These are phyloP conservation scores for Encarsia formosa DNA, from an alignment of 2,888 invertebrate genomes.

Conservation along the genomic window DNA sequence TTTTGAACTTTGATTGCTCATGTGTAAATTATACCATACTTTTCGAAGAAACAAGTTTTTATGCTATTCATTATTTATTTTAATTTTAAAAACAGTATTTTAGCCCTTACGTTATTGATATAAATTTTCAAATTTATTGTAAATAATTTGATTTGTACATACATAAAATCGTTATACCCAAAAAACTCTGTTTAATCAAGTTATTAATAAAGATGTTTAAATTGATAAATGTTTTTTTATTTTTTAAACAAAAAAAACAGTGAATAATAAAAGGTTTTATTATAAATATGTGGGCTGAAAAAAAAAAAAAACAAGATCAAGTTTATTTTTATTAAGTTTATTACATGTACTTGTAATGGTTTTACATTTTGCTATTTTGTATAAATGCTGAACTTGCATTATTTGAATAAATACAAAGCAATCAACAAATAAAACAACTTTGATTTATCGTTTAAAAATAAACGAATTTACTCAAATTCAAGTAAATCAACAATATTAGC, in stretches of 20 bases:
- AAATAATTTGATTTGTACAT: too few relatives aligned
- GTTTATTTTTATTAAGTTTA: slow-evolving; percentile 16
- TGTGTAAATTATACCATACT: too few relatives aligned
- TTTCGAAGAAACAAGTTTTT: too few relatives aligned
- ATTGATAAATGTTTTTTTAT: background rate
- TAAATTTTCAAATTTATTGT: too few relatives aligned
- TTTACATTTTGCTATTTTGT: slow-evolving; percentile 9
- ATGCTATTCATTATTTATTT: too few relatives aligned
- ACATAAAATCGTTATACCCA: slow-evolving; percentile 3
- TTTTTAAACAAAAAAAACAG: background rate
- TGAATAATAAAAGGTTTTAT: background rate
- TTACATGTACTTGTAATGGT: slow-evolving; percentile 16
- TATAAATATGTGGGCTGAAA: background rate
- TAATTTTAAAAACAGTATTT: too few relatives aligned
- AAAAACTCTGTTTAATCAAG: slow-evolving; percentile 3
- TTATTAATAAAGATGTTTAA: slow-evolving; percentile 7
- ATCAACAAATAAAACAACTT: slow-evolving; percentile 20
- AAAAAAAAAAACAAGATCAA: slow-evolving; percentile 8
- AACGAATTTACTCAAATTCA: slow-evolving; percentile 14
- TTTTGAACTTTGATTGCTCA: too few relatives aligned
- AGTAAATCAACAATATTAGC: slow-evolving; percentile 21
- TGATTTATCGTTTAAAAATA: slow-evolving; percentile 7
- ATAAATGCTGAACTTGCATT: slow-evolving; percentile 15
- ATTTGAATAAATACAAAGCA: slow-evolving; percentile 20
- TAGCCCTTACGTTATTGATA: too few relatives aligned